phyloP scores from a whole-genome alignment of 2,888 invertebrate genomes.

The Mythimna impura region DNA sequence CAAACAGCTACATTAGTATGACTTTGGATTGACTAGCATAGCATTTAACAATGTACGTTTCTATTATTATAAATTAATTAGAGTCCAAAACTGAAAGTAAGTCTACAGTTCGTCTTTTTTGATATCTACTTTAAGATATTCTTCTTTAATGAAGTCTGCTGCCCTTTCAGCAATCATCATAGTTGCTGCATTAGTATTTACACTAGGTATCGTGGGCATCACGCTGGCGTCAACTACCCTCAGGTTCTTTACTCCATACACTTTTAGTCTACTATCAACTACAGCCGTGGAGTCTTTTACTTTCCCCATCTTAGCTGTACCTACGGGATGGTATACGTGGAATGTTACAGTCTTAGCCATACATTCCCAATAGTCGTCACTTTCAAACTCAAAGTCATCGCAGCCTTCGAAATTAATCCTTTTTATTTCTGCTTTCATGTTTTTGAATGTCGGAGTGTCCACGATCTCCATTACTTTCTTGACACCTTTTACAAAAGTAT shows the following conservation, averaged over 20 bases:
- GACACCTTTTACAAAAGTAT: slow-evolving; percentile 77
- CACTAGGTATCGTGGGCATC: slow-evolving; percentile 86
- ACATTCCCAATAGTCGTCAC: slow-evolving; percentile 85
- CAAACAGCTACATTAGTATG: background rate
- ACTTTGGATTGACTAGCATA: slow-evolving; percentile 41
- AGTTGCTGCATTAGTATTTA: slow-evolving; percentile 83
- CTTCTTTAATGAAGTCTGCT: slow-evolving; percentile 83
- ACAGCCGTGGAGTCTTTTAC: slow-evolving; percentile 75
- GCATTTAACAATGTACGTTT: slow-evolving; percentile 1
- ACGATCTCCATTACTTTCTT: slow-evolving; percentile 79
- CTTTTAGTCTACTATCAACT: slow-evolving; percentile 78
- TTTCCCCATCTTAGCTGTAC: slow-evolving; percentile 85
- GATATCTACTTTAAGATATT: slow-evolving; percentile 63
- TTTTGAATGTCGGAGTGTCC: slow-evolving; percentile 78
- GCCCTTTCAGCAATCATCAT: slow-evolving; percentile 88
- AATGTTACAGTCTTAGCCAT: slow-evolving; percentile 84
- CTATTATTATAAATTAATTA: background rate
- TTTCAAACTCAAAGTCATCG: slow-evolving; percentile 76
- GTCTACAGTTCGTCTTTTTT: slow-evolving; percentile 78
- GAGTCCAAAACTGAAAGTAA: background rate
- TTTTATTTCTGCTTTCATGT: slow-evolving; percentile 77
- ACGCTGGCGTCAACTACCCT: slow-evolving; percentile 85
- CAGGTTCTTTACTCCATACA: slow-evolving; percentile 76
- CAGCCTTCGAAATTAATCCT: slow-evolving; percentile 80
- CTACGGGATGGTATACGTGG: slow-evolving; percentile 86